phyloP scores from a whole-genome alignment of 2,113 vertebrate species.

The Rhinichthys klamathensis region DNA sequence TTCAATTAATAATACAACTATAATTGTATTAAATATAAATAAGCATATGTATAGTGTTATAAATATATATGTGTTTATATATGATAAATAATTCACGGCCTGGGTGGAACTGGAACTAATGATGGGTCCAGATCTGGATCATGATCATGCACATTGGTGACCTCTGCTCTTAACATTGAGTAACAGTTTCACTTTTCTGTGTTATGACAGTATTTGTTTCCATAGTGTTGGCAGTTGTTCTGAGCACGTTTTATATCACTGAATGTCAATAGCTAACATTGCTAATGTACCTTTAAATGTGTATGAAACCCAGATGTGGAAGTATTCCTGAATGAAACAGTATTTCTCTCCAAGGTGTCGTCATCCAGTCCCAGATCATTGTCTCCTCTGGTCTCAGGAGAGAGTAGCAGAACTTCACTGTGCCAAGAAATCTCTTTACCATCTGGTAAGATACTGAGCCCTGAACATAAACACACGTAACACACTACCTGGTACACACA shows the following conservation, averaged over 20 bases:
- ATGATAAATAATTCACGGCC: neutral
- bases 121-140: neutral
- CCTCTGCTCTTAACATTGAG: neutral
- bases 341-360: conserved; percentile 65
- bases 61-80: neutral
- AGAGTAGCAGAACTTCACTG: conserved; percentile 54
- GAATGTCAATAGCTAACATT: neutral
- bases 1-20: too few species aligned
- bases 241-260: neutral
- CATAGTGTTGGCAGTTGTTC: neutral
- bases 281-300: neutral
- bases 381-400: conserved; percentile 46
- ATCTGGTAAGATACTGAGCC: conserved; percentile 74
- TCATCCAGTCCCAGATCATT: conserved; percentile 63
- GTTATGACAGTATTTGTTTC: neutral
- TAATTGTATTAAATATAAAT: too few species aligned
- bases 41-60: too few species aligned
- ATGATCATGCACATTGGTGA: neutral
- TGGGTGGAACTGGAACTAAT: neutral
- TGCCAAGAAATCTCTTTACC: conserved; percentile 67
- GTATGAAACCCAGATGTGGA: conserved; percentile 21
- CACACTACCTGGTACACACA: neutral
- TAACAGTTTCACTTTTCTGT: neutral
- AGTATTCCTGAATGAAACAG: neutral
- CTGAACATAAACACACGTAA: conserved; percentile 1